Base-by-base conservation (phyloP, 2,113 vertebrate species). In the Ctenomys sociabilis region DNA sequence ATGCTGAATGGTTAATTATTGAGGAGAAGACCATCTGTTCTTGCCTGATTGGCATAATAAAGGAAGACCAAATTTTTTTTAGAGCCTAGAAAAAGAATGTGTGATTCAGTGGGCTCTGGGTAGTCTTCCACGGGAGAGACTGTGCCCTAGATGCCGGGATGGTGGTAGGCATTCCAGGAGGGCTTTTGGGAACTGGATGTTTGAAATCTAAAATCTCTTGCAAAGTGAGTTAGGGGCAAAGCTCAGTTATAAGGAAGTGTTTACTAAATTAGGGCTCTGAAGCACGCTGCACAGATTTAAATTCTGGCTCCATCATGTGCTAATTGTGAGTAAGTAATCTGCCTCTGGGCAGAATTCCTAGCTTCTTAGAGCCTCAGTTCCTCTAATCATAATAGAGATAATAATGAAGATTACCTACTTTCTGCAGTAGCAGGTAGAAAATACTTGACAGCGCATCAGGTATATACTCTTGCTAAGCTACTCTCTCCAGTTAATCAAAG, bases 11-110 rank as follows among this genome's bases (percentile, higher is more conserved):
- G 90, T 87, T 96, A 94, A 92, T 92, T 93, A 24, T 26, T 54
- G 85, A 95, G 85, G 49, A 87, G 88, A 96, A 78, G 43, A 59
- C 93, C 95, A 91, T 97, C 93, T 96, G 93, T 95, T 93, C 72
- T 90, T 96, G 87, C 52, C 40, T 96, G 93, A 94, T 83, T 97
- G 94, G 77, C 54, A 91, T 85, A 64, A 90, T 77, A 81, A 82
- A 61, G 66, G 64, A 96, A 91, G 93, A 90, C 70, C 86, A 94
- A 45, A 52, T 88, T 78, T 45, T 80, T 96, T 96, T 68, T 73
- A 64, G 73, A 96, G 40, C 32, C 80, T 94, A 72, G 83, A 21
- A 91, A 90, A 86, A 86, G 37, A 52, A 77, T 37, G 90, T 68
- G n/a, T 59, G 81, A 95, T 93, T 52, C 45, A 64, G 59, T 75